phyloP scores from a whole-genome alignment of 2,113 vertebrate genomes.

The Lates calcarifer region DNA sequence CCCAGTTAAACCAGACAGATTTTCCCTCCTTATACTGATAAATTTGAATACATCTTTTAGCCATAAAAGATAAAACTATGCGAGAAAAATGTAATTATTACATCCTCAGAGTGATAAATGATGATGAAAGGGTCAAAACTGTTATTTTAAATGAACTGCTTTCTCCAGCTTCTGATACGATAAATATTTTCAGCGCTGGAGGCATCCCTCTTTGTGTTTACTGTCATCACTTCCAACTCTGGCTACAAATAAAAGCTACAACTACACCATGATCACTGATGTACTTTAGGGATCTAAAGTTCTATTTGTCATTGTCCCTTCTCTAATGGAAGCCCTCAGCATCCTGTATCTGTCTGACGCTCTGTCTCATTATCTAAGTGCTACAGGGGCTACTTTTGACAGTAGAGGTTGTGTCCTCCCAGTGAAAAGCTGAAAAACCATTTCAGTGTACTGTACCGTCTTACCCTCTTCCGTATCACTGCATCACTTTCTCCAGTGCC shows the following conservation, averaged over 20 bases:
- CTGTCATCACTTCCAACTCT: background rate
- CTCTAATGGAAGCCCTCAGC: slow-evolving; percentile 54
- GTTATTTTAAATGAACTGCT: background rate
- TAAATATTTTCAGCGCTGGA: background rate
- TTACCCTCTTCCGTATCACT: slow-evolving; percentile 5
- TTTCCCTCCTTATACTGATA: background rate
- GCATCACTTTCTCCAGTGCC: slow-evolving; percentile 16
- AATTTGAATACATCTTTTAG: background rate
- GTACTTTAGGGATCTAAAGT: slow-evolving; percentile 16
- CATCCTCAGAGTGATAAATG: too few species aligned
- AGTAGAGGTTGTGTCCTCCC: slow-evolving; percentile 65
- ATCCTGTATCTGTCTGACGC: slow-evolving; percentile 34
- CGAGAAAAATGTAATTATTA: background rate
- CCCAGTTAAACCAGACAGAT: background rate
- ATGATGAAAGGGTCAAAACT: background rate
- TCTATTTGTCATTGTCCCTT: slow-evolving; percentile 30
- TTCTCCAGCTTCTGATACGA: background rate
- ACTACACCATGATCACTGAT: background rate
- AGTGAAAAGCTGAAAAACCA: slow-evolving; percentile 23
- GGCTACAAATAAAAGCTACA: background rate
- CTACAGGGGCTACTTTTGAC: slow-evolving; percentile 42
- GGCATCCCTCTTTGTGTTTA: background rate
- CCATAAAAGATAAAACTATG: background rate
- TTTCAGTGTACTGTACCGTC: background rate
- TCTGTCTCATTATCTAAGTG: slow-evolving; percentile 58